Percentiles rank a stretch among this genome's conserved stretches.
Evolutionary conservation across 2,797 vertebrate genomes (phyloP).

Genomic region (Falco naumanni): DNA sequence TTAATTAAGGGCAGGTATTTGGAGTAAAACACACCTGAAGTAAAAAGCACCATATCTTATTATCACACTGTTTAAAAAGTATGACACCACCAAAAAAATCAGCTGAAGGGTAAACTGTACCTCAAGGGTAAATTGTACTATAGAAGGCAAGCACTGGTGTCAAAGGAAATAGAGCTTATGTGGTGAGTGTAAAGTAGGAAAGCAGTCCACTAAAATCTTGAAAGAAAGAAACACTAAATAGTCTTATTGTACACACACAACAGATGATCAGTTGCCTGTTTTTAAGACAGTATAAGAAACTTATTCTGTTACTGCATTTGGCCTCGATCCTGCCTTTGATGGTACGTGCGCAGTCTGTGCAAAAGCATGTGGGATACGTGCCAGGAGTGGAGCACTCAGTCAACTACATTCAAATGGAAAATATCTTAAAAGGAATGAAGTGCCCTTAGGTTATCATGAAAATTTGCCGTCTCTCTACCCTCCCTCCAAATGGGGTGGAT

Average conservation of each 20-base stretch:
- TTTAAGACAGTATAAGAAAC: conserved; percentile 31
- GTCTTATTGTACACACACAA: background rate
- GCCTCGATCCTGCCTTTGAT: background rate
- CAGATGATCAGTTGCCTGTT: conserved; percentile 42
- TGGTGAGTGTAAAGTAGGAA: background rate
- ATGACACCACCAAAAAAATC: background rate
- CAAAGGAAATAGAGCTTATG: background rate
- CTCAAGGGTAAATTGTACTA: background rate
- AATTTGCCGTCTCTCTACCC: background rate
- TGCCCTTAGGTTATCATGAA: background rate
- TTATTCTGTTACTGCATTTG: conserved; percentile 39
- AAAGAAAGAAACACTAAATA: conserved; percentile 20
- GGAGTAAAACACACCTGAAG: background rate
- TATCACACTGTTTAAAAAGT: background rate
- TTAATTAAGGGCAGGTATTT: background rate
- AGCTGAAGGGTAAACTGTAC: background rate
- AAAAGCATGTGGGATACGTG: background rate
- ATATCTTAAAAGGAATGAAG: background rate
- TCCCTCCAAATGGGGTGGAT: background rate
- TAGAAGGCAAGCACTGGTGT: background rate
- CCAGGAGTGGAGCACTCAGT: conserved; percentile 4
- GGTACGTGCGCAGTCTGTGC: background rate
- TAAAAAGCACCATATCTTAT: background rate
- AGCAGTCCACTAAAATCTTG: conserved; percentile 9
- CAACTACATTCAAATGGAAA: background rate